Conservation (phyloP, 2,888 invertebrate genomes). For the Microdon myrmicae region DNA sequence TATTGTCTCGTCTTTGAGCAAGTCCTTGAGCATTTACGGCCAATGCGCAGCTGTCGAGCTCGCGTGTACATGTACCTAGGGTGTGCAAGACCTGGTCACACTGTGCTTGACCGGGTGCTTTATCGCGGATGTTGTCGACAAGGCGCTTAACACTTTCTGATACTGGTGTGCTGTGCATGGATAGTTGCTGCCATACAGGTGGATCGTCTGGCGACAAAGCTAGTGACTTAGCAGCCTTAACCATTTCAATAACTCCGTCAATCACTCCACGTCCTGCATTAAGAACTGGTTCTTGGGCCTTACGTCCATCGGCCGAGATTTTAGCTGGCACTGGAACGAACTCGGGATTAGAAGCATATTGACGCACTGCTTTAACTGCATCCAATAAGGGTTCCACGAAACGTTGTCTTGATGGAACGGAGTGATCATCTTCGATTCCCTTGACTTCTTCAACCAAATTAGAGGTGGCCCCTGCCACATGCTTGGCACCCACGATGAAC, state of each 20-base stretch:
- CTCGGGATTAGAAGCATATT: constrained; percentile 93
- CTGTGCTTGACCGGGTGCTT: constrained; percentile 95
- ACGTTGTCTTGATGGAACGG: constrained; percentile 77
- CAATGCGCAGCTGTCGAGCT: constrained; percentile 87
- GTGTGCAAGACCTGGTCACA: constrained; percentile 86
- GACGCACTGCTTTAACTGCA: constrained; percentile 90
- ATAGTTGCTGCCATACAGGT: constrained; percentile 92
- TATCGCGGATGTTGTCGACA: constrained; percentile 91
- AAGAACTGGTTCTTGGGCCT: constrained; percentile 88
- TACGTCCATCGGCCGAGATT: constrained; percentile 85
- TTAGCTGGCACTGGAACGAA: constrained; percentile 92
- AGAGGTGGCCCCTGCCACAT: constrained; percentile 96
- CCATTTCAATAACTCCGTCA: constrained; percentile 89
- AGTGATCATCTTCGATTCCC: constrained; percentile 85
- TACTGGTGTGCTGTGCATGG: constrained; percentile 92
- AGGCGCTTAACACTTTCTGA: constrained; percentile 96
- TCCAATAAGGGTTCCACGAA: constrained; percentile 88
- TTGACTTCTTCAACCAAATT: constrained; percentile 95
- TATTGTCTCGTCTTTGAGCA: constrained; percentile 75
- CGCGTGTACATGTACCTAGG: constrained; percentile 78
- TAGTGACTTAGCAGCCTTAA: constrained; percentile 88
- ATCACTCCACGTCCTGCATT: constrained; percentile 81
- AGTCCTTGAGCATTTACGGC: constrained; percentile 87
- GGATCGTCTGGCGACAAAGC: constrained; percentile 91
- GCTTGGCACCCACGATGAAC: constrained; percentile 97